Percentiles rank a stretch among this genome's conserved stretches.
phyloP scores from a whole-genome alignment of 2,797 vertebrate species.

The Lophotriccus pileatus region DNA sequence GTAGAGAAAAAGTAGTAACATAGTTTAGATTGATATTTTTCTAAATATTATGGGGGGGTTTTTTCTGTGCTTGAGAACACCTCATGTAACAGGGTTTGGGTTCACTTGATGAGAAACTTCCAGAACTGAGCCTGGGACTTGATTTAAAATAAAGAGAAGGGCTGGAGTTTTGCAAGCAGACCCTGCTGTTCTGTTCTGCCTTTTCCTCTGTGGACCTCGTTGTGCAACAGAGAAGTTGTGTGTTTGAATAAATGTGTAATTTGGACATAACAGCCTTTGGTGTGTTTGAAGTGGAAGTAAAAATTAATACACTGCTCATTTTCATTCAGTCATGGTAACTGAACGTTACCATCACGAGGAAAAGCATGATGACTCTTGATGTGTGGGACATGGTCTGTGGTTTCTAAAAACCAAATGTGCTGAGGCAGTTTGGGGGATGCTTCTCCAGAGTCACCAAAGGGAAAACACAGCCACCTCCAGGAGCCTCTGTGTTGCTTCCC shows the following conservation, averaged over 20 bases:
- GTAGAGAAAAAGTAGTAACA: neutral
- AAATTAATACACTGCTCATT: neutral
- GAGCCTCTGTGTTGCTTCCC: neutral
- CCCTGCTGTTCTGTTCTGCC: neutral
- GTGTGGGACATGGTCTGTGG: neutral
- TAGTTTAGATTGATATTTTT: neutral
- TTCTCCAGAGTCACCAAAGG: conserved; percentile 16
- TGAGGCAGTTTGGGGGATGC: neutral
- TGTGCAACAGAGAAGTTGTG: neutral
- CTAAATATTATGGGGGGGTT: neutral
- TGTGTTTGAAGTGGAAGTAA: conserved; percentile 1
- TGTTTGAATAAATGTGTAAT: conserved; percentile 19
- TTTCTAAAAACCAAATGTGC: neutral
- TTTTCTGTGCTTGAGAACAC: neutral
- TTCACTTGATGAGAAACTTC: neutral
- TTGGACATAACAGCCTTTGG: conserved; percentile 1
- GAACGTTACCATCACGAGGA: neutral
- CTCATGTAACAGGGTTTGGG: neutral
- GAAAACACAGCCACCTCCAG: neutral
- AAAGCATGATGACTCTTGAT: neutral
- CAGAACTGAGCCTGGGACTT: neutral
- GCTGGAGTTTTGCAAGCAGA: neutral
- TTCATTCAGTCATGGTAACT: neutral
- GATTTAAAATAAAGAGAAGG: neutral
- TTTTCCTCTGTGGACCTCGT: neutral